Conservation (phyloP, 2,888 invertebrate species). For the Hedya salicella region DNA sequence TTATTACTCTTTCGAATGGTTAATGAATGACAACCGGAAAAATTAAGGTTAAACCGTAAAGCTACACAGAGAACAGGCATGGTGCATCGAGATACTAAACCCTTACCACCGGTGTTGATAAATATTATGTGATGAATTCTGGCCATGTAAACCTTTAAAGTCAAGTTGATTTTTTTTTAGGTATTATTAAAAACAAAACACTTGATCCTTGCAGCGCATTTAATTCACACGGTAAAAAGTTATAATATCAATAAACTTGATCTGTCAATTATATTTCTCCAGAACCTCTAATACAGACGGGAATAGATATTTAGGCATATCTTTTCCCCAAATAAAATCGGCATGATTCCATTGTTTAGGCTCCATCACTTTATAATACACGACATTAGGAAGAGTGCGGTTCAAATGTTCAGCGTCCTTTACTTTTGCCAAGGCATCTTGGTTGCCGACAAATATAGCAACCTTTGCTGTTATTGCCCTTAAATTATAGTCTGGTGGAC, state of each 20-base stretch:
- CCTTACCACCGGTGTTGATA: no score
- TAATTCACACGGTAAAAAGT: no score
- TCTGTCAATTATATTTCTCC: slow-evolving; percentile 1
- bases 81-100: no score
- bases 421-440: slow-evolving; percentile 77
- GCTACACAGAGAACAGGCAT: no score
- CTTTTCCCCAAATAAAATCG: slow-evolving; percentile 17
- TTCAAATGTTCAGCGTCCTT: slow-evolving; percentile 36
- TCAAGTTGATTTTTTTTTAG: no score
- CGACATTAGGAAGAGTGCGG: background rate
- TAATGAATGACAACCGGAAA: slow-evolving; percentile 12
- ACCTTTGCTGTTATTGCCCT: slow-evolving; percentile 53
- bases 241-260: no score
- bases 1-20: slow-evolving; percentile 3
- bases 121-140: no score
- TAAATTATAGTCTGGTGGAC: slow-evolving; percentile 54
- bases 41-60: no score
- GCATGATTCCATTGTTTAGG: slow-evolving; percentile 1
- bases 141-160: no score
- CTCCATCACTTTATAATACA: background rate
- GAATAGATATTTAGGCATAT: slow-evolving; percentile 17
- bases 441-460: slow-evolving; percentile 74
- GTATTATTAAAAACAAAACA: no score
- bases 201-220: no score
- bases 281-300: background rate